Base-by-base conservation (phyloP, 2,113 vertebrate species). In the Ovibos moschatus region DNA sequence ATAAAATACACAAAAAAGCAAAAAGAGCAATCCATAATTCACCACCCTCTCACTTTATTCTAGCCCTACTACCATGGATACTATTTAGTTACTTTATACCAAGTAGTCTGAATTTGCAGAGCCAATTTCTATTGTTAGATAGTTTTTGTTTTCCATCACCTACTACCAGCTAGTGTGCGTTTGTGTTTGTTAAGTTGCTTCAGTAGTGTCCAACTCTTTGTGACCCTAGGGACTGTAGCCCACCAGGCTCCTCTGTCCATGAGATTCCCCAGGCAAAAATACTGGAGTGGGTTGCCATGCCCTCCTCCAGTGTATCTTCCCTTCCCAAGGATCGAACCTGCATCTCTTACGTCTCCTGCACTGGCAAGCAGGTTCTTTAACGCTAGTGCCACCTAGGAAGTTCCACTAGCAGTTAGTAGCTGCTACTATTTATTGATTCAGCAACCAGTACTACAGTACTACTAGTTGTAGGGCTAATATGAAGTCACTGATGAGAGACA, bases 61-160 rank as follows among this genome's bases (percentile, higher is more conserved):
- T 55, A 96, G 45, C 2, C 1, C n/a, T 92, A 17, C 25, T 90
- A 58, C 79, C 45, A 15, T 55, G 40, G 64, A 43, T 43, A 55
- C 15, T 12, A 36, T 51, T 86, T 85, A 30, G 19, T 79, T n/a
- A 81, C 23, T 82, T 94, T 58, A 51, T 67, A 40, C 30, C 74
- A 81, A 89, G 6, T 28, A 88, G 45, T 79, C 28, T 64, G 62
- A 91, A 84, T 47, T 96, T 93, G 90, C 88, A 33, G 84, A 94
- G n/a, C 40, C 53, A 50, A 62, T 14, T n/a, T 81, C 6, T 83
- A 14, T 36, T 64, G 25, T 78, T 71, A 86, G 25, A 43, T 5
- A 85, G 43, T 43, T 85, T 94, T 36, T 57, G 83, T 93, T 84
- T 62, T 10, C 36, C 19, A 6, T 8, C 7, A 86, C 40, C 1